Conservation (phyloP, 2,113 vertebrate species). For the Toxostoma redivivum region DNA sequence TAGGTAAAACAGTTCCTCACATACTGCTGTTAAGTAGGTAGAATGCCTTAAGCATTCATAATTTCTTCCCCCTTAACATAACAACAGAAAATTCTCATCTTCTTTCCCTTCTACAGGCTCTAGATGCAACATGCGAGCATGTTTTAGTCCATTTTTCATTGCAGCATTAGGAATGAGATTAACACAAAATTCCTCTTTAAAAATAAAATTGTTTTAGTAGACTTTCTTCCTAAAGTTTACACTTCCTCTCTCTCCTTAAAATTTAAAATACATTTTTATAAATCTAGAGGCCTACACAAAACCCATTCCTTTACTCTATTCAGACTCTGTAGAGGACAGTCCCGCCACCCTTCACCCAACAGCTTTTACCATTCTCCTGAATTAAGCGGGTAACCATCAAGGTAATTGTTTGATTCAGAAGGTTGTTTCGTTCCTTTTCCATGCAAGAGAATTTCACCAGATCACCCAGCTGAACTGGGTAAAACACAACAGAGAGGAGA, state of each 20-base stretch:
- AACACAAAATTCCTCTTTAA: not conserved
- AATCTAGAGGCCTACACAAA: rapidly evolving
- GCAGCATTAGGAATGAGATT: not conserved
- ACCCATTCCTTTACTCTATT: not conserved
- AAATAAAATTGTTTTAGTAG: not conserved
- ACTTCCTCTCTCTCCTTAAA: not conserved
- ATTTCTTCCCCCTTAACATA: not conserved
- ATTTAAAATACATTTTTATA: not conserved
- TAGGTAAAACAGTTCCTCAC: not conserved
- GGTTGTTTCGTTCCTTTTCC: not conserved
- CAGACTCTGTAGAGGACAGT: not conserved
- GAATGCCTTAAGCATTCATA: rapidly evolving
- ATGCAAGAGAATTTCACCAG: not conserved
- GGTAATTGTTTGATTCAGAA: not conserved
- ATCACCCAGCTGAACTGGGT: not conserved
- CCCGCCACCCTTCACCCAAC: not conserved
- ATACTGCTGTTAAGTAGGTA: not conserved
- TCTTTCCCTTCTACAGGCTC: not conserved
- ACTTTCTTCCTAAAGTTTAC: not conserved
- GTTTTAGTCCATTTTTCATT: not conserved
- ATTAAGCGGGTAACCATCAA: not conserved
- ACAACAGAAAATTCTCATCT: not conserved
- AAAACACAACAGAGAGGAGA: rapidly evolving
- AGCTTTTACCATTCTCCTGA: not conserved
- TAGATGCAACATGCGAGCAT: not conserved